These are phyloP conservation scores for Salarias fasciatus DNA, from an alignment of 2,797 vertebrate genomes.

Conservation along the genomic window DNA sequence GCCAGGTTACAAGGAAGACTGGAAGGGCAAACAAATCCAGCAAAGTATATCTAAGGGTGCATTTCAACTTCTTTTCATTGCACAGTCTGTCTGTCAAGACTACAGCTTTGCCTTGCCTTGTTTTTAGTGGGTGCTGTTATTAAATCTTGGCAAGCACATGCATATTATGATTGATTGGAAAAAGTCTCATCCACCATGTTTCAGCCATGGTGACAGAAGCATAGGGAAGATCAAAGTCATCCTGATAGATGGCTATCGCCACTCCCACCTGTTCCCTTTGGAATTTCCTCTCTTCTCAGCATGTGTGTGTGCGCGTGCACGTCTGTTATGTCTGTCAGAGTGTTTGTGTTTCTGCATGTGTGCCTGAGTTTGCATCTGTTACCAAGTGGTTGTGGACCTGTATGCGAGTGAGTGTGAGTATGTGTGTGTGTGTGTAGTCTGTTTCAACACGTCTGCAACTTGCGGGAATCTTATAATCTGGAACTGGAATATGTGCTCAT, in stretches of 20 bases:
- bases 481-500: slow-evolving; percentile 82
- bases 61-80: slow-evolving; percentile 7
- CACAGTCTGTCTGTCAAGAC: slow-evolving; percentile 19
- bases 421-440: slow-evolving; percentile 63
- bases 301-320: slow-evolving; percentile 68
- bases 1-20: slow-evolving; percentile 6
- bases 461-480: slow-evolving; percentile 86
- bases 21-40: slow-evolving; percentile 7
- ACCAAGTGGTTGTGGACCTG: slow-evolving; percentile 65
- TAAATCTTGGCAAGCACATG: slow-evolving; percentile 30
- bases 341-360: slow-evolving; percentile 79
- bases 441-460: slow-evolving; percentile 83
- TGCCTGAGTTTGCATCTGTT: slow-evolving; percentile 73
- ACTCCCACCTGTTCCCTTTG: slow-evolving; percentile 83
- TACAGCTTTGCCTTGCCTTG: slow-evolving; percentile 7
- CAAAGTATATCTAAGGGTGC: slow-evolving; percentile 11
- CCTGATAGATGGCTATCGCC: slow-evolving; percentile 78
- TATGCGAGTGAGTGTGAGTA: slow-evolving; percentile 57
- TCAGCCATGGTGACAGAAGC: slow-evolving; percentile 64
- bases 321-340: slow-evolving; percentile 78
- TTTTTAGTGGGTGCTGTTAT: slow-evolving; percentile 28
- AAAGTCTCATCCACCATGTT: slow-evolving; percentile 43
- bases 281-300: slow-evolving; percentile 76
- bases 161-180: slow-evolving; percentile 52
- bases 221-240: slow-evolving; percentile 75